Evolutionary conservation across 2,888 invertebrate species (phyloP).

Genomic region (Hypselothyrea guttata): DNA sequence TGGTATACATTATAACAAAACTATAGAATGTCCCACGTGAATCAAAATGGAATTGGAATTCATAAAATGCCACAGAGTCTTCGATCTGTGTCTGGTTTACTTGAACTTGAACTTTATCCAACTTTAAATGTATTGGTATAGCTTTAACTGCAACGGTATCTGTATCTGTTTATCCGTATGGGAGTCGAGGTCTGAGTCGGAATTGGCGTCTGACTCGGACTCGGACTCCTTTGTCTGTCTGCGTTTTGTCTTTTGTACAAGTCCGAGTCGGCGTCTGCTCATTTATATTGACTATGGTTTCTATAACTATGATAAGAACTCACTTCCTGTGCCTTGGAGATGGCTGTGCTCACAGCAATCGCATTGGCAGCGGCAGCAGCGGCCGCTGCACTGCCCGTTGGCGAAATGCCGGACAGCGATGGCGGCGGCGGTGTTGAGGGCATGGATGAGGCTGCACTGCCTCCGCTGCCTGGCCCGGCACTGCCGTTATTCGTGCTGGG

Average conservation of each 20-base stretch:
- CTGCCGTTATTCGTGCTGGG: constrained; percentile 45
- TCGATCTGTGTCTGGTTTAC: constrained; percentile 19
- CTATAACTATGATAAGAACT: constrained; percentile 82
- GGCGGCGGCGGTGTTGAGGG: constrained; percentile 66
- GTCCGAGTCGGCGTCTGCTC: constrained; percentile 56
- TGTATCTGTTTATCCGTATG: constrained; percentile 11
- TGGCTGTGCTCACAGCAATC: constrained; percentile 83
- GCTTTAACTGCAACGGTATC: constrained; percentile 1
- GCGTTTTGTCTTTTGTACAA: constrained; percentile 62
- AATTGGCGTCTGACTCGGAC: constrained; percentile 2
- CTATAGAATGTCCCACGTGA: constrained; percentile 37
- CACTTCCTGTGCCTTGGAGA: constrained; percentile 83
- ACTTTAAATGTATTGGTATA: constrained; percentile 3
- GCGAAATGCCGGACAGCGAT: constrained; percentile 69
- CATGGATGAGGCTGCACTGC: constrained; percentile 77
- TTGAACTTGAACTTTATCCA: constrained; percentile 1
- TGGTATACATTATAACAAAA: constrained; percentile 22
- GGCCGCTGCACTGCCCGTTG: constrained; percentile 54
- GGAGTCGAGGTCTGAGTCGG: constrained; percentile 11
- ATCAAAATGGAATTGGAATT: constrained; percentile 69
- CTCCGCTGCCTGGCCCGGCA: constrained; percentile 39
- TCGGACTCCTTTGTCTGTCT: constrained; percentile 7
- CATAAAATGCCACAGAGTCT: constrained; percentile 66
- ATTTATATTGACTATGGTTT: constrained; percentile 81
- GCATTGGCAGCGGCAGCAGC: constrained; percentile 68